These are phyloP conservation scores for Philereme vetulata DNA, from an alignment of 2,888 invertebrate species.

Conservation along the genomic window DNA sequence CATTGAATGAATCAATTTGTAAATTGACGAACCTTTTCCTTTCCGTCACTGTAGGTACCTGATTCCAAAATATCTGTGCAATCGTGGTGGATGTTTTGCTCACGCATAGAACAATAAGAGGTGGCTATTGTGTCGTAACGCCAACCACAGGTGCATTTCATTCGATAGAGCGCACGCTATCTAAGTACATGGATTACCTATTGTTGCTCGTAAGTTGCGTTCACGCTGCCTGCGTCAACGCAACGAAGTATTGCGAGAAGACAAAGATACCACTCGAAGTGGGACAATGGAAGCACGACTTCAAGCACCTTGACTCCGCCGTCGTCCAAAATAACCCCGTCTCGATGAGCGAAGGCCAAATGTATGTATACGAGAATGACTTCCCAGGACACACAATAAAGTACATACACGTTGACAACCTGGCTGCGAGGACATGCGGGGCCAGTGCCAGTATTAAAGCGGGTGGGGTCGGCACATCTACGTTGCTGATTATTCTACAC, in stretches of 20 bases:
- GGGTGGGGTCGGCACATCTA: constrained; percentile 61
- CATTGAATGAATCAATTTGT: too few species aligned
- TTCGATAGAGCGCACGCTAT: constrained; percentile 29
- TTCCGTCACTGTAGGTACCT: too few species aligned
- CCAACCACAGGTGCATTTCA: constrained; percentile 29
- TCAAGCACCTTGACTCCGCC: constrained; percentile 64
- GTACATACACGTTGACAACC: constrained; percentile 70
- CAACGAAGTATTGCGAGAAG: constrained; percentile 57
- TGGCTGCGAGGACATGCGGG: constrained; percentile 66
- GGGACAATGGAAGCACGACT: constrained; percentile 58
- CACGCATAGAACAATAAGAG: constrained; percentile 2
- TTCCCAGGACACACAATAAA: constrained; percentile 64
- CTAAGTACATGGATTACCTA: constrained; percentile 47
- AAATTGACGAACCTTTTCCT: too few species aligned
- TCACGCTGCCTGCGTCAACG: constrained; percentile 33
- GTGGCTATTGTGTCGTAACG: constrained; percentile 36
- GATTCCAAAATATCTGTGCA: too few species aligned
- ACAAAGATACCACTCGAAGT: constrained; percentile 61
- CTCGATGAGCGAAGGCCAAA: constrained; percentile 62
- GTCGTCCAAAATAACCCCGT: constrained; percentile 66
- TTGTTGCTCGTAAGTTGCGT: constrained; percentile 35
- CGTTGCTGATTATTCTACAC: constrained; percentile 63
- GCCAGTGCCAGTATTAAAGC: constrained; percentile 59
- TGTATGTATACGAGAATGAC: constrained; percentile 70
- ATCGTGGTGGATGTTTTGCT: too few species aligned